Base-by-base conservation (phyloP, 2,113 vertebrate species). In the Myrmecophaga tridactyla region DNA sequence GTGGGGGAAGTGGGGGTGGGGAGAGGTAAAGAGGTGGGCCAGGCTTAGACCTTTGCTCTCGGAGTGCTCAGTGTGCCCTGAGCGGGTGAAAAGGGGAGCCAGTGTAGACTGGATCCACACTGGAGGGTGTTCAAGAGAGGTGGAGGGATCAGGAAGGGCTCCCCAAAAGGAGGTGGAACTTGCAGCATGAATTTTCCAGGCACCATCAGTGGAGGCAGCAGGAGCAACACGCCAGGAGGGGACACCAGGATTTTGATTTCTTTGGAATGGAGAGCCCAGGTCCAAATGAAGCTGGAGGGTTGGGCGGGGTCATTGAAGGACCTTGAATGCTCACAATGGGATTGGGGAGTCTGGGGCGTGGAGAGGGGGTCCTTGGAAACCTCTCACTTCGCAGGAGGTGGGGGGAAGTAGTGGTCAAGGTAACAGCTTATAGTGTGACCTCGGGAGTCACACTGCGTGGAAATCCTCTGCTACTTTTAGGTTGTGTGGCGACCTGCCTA, bases 401-500 rank as follows among this genome's bases (percentile, higher is more conserved):
- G 36, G 17, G 15, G 29, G 14, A 58, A 46, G 43, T 12, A 34
- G 31, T 48, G 39, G 27, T 58, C 62, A 63, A 75, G 41, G 41
- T 34, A 51, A 6, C 18, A 65, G 17, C 29, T 41, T 9, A 60
- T 10, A 72, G 27, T 20, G 34, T 60, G 72, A 63, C 36, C 36
- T 62, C 5, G 4, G 18, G 73, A 53, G 34, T n/a, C n/a, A 39
- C 82, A 84, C 20, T 5, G 46, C 53, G n/a, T 46, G 36, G 62
- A 91, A 80, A 56, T 51, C 70, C 31, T 62, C 46, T 88, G 60
- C 18, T 39, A 17, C n/a, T 77, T 72, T 29, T 8, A 60, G 77
- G 27, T 53, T 13, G 56, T 27, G 11, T 0, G 0, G 67, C 63
- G 31, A 48, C 25, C 81, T 7, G 10, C 10, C 3, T 27, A 43